Base-by-base conservation (phyloP, 1,140 invertebrate genomes). In the Rhizoglyphus robini region DNA sequence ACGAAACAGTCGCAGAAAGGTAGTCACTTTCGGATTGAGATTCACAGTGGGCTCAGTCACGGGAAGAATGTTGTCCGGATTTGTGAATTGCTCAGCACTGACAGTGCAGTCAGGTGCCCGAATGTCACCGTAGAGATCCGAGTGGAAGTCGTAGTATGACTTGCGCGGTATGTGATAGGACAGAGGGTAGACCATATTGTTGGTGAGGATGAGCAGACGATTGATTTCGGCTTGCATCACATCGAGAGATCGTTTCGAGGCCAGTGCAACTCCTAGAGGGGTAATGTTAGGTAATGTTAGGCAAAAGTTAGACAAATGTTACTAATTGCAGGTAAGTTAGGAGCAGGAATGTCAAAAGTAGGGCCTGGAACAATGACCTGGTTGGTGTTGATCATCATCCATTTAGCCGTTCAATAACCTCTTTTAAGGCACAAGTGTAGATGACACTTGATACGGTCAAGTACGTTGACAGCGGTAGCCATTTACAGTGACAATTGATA, bases 151-250 rank as follows among this genome's bases (percentile, higher is more conserved):
- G 71, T 88, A 81, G 74, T 90, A 92, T n/a, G 87, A 86, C 78
- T 94, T 95, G 73, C 92, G 80, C 46, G 91, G 91, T 63, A 95
- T 90, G 77, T 94, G 89, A 75, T 92, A 95, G 76, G 89, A 91
- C 49, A 93, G 86, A 5, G 90, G 89, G 73, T 93, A 85, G 25
- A 96, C 87, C 68, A 86, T 84, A 57, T 83, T 84, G 4, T 87
- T 85, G 1, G 88, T 86, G 25, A 96, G 78, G 69, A 95, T 85
- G 5, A 95, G 76, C 18, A 96, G 78, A 70, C 90, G 78, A 76
- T 95, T 92, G 1, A 95, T 90, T 80, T 96, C 91, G 1, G 87
- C 90, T 70, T 90, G 85, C 92, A 96, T 96, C 1, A 96, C 88
- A 73, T 88, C 85, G 11, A 96, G 77, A 1, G 89, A 89, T 70